Base-by-base conservation (phyloP, 2,797 vertebrate genomes). In the Hippoglossus hippoglossus region DNA sequence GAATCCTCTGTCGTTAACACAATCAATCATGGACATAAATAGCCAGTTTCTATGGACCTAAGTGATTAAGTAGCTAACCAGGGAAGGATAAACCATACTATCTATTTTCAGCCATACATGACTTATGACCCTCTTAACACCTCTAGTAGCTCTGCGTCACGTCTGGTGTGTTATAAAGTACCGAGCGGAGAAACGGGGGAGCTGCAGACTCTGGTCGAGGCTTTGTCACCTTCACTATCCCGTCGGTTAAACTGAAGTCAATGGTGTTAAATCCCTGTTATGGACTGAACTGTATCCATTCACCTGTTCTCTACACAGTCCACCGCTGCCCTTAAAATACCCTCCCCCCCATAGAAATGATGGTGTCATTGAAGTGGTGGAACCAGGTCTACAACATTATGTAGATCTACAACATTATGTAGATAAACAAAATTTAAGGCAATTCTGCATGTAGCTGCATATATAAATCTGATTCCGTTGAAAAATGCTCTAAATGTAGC, bases 121-220 rank as follows among this genome's bases (percentile, higher is more conserved):
- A 92, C 89, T 88, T 91, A 88, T 89, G 84, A 87, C 83, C 87
- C 84, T 91, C 84, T 88, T 89, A 87, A 85, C 89, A 90, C 87
- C 80, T 90, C 82, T 82, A 86, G 81, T 88, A 90, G 85, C 85
- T 90, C 87, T 91, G 87, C 91, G 77, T 89, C 90, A 91, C 79
- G 79, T 91, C 89, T 90, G 83, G 65, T 81, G 67, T 51, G 88
- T 91, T 85, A 90, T 82, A 79, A 85, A 90, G 84, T 68, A 68
- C 67, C 73, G 78, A 68, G 74, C 71, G 66, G 74, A 78, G 82
- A 67, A 52, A 68, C 54, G 25, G 72, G 41, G 72, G 57, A 34
- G 73, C 81, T 78, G 69, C 69, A 77, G 52, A 70, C 74, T 72
- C 77, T 67, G 67, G 78, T 80, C 71, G 58, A 80, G 51, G 56